Percentiles rank a stretch among this genome's conserved stretches.
phyloP scores from a whole-genome alignment of 2,797 vertebrate genomes.

The Danio jaintianensis region DNA sequence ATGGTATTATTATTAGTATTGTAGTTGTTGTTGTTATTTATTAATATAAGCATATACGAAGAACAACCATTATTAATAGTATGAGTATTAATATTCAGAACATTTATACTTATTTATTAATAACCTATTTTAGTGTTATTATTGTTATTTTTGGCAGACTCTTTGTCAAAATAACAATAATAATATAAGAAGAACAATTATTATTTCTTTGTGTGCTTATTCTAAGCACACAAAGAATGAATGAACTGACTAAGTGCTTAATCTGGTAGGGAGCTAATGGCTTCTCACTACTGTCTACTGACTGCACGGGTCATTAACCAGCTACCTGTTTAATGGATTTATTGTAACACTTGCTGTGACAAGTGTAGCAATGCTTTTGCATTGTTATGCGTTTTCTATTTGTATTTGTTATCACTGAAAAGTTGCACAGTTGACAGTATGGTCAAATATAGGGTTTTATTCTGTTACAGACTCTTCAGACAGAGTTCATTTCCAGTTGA shows the following conservation, averaged over 20 bases:
- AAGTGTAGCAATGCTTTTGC: not conserved
- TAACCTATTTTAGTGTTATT: no score
- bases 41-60: no score
- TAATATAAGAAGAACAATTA: no score
- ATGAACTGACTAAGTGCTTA: constrained; percentile 42
- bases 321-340: constrained; percentile 56
- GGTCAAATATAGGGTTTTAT: not conserved
- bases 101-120: no score
- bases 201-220: not conserved
- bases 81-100: no score
- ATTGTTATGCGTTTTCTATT: not conserved
- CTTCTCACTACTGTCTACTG: constrained; percentile 34
- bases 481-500: constrained; percentile 6
- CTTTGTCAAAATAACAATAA: no score
- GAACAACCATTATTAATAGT: no score
- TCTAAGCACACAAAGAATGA: constrained; percentile 1
- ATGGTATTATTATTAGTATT: no score
- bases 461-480: not conserved
- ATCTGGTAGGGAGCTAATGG: constrained; percentile 29
- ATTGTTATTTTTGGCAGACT: no score
- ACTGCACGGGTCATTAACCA: constrained; percentile 50
- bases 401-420: not conserved
- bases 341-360: not conserved
- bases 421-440: not conserved
- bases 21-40: no score